These are phyloP conservation scores for Drosophila takahashii DNA, from an alignment of 1,140 invertebrate species.

Conservation along the genomic window DNA sequence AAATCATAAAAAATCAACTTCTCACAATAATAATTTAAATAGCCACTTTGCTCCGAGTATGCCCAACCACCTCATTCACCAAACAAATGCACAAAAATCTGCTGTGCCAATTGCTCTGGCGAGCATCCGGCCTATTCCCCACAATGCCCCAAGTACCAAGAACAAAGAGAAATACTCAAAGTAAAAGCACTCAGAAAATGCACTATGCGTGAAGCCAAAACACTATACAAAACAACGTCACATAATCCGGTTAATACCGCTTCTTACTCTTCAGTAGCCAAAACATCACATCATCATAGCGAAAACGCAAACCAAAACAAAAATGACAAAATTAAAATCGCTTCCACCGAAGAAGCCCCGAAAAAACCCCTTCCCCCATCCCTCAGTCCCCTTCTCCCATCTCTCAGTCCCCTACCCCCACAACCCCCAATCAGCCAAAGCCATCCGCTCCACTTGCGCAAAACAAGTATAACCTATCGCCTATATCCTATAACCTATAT, in stretches of 20 bases:
- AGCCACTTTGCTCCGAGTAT: background rate
- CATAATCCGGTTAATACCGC: conserved; percentile 1
- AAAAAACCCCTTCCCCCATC: background rate
- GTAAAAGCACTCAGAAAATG: conserved; percentile 13
- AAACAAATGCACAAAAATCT: background rate
- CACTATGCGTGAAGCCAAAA: conserved; percentile 11
- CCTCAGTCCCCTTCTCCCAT: background rate
- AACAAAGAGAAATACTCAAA: conserved; percentile 11
- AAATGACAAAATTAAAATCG: conserved; percentile 5
- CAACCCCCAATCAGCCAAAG: background rate
- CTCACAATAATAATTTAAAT: background rate
- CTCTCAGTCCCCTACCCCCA: background rate
- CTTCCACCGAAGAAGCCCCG: conserved; percentile 1
- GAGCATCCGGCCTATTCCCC: background rate
- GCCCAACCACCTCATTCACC: background rate
- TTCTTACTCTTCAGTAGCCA: conserved; percentile 9
- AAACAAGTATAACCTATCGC: conserved; percentile 11
- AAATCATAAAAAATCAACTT: background rate
- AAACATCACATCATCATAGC: conserved; percentile 8
- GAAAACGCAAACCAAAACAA: conserved; percentile 16
- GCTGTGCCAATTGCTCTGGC: conserved; percentile 1
- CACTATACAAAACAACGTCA: conserved; percentile 2
- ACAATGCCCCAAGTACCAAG: conserved; percentile 9
- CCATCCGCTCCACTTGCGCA: background rate
- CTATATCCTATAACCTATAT: no score